A percentile compares a stretch with the other conserved stretches of the same genome.
phyloP scores from a whole-genome alignment of 2,888 invertebrate species.

The Drepanosiphum platanoidis region DNA sequence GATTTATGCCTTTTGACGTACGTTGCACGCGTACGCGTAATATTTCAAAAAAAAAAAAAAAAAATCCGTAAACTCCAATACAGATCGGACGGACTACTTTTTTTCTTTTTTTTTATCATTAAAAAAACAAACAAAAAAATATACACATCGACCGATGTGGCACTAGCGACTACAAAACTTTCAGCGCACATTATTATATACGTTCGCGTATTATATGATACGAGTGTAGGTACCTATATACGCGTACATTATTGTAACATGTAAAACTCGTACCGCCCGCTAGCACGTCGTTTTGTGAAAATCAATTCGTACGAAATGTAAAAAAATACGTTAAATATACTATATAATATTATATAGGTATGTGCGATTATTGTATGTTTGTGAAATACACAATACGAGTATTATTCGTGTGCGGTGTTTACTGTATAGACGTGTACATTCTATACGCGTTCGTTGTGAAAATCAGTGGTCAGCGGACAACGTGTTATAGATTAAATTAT shows the following conservation, averaged over 20 bases:
- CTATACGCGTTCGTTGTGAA: background rate
- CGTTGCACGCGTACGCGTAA: background rate
- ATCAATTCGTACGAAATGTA: background rate
- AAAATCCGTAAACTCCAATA: background rate
- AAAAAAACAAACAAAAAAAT: slow-evolving; percentile 12
- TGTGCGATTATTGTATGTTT: too few relatives aligned
- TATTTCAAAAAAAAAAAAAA: background rate
- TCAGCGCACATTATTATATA: background rate
- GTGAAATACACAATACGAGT: too few relatives aligned
- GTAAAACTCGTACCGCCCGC: background rate
- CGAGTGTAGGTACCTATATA: background rate
- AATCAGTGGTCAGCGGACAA: background rate
- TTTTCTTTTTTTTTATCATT: slow-evolving; percentile 8
- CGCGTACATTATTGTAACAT: background rate
- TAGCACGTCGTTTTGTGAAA: background rate
- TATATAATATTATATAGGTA: background rate
- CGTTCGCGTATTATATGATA: background rate
- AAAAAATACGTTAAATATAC: background rate
- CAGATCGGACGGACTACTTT: background rate
- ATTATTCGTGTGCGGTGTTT: too few relatives aligned
- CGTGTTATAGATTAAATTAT: background rate
- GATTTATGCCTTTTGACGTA: slow-evolving; percentile 39
- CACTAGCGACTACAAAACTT: background rate
- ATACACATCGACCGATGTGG: background rate
- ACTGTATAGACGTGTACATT: background rate